Evolutionary conservation across 2,888 invertebrate genomes (phyloP).

Genomic region (Amorpha juglandis): DNA sequence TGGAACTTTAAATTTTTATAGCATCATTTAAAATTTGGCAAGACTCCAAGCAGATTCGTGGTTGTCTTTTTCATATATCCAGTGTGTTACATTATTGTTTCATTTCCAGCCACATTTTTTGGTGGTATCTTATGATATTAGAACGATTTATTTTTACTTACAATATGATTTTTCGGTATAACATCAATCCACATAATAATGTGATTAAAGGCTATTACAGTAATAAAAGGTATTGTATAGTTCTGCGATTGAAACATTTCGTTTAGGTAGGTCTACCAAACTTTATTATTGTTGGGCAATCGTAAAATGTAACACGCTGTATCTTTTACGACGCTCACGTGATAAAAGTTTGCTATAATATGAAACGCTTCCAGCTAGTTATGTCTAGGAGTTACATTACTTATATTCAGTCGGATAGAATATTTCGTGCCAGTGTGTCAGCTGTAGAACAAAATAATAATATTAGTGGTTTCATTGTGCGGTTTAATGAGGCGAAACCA

Average conservation of each 20-base stretch:
- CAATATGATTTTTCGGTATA: not conserved
- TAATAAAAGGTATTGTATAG: not conserved
- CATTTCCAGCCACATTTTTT: constrained; percentile 11
- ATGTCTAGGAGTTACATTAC: constrained; percentile 57
- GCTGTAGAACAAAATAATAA: constrained; percentile 36
- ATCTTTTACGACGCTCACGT: constrained; percentile 69
- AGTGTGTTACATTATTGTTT: constrained; percentile 57
- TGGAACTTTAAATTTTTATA: constrained; percentile 76
- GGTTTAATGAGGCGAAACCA: constrained; percentile 20
- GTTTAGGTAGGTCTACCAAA: constrained; percentile 37
- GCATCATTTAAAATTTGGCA: constrained; percentile 72
- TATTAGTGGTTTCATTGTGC: constrained; percentile 34
- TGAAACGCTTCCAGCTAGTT: constrained; percentile 63
- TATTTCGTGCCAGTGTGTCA: constrained; percentile 51
- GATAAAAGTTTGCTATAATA: constrained; percentile 61
- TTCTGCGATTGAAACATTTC: constrained; percentile 13
- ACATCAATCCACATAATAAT: not conserved
- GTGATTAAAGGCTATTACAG: not conserved
- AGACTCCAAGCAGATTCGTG: constrained; percentile 63
- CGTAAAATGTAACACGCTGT: constrained; percentile 64
- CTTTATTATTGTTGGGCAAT: constrained; percentile 30
- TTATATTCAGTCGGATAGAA: constrained; percentile 61
- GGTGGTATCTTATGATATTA: not conserved
- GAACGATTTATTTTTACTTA: not conserved
- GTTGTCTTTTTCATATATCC: constrained; percentile 61